Conservation (phyloP, 2,113 vertebrate species). For the Ramphastos sulfuratus region DNA sequence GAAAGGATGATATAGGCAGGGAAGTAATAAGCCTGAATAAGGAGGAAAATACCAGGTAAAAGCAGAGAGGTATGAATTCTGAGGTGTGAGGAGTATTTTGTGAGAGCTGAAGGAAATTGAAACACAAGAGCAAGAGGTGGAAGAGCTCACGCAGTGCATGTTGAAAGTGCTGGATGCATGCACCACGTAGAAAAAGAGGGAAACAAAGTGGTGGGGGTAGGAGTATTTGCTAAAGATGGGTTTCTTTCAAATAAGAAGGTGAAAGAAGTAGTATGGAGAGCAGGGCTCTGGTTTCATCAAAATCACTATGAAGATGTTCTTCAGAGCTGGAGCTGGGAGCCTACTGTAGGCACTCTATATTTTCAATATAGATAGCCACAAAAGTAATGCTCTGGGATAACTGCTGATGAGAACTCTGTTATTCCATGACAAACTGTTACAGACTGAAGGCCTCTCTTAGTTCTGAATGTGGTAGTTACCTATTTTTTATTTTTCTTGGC, state of each 20-base stretch:
- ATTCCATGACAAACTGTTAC: not conserved
- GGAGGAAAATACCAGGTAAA: not conserved
- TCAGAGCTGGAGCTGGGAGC: not conserved
- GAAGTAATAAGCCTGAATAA: not conserved
- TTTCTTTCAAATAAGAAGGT: not conserved
- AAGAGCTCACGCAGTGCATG: not conserved
- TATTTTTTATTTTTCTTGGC: not conserved
- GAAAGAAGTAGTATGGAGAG: not conserved
- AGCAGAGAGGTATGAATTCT: not conserved
- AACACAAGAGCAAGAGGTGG: not conserved
- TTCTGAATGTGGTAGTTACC: not conserved
- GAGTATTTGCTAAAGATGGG: not conserved
- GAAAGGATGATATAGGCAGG: not conserved
- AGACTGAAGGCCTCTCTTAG: not conserved
- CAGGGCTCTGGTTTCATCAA: not conserved
- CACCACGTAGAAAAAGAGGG: not conserved
- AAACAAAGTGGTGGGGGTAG: not conserved
- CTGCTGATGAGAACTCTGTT: not conserved
- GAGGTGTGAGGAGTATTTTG: not conserved
- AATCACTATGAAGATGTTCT: not conserved
- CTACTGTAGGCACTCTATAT: not conserved
- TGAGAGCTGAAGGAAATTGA: not conserved
- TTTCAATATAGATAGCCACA: not conserved
- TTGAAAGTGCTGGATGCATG: not conserved
- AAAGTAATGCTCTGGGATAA: not conserved